These are phyloP conservation scores for Clusia tigrina DNA, from an alignment of 2,888 invertebrate genomes.

Conservation along the genomic window DNA sequence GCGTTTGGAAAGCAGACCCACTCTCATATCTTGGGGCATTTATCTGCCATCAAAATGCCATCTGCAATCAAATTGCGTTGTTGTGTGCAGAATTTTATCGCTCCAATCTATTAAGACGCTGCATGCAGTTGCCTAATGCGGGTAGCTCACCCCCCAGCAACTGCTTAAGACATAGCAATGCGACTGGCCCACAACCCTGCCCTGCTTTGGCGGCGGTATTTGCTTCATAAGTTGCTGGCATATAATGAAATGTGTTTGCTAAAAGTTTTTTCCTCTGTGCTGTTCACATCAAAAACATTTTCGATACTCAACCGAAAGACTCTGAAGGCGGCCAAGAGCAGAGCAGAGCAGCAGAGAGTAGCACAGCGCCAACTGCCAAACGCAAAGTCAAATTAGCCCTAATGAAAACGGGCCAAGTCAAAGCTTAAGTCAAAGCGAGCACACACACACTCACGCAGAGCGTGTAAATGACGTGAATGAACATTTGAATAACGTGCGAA, in stretches of 20 bases:
- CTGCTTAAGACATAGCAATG: no score
- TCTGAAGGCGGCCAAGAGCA: no score
- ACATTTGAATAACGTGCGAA: conserved; percentile 44
- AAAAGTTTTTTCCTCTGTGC: conserved; percentile 20
- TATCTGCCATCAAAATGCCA: no score
- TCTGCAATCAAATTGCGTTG: no score
- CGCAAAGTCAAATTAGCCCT: conserved; percentile 19
- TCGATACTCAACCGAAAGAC: no score
- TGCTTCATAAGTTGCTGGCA: neutral
- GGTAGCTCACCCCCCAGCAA: neutral
- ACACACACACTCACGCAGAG: conserved; percentile 4
- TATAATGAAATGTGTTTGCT: neutral
- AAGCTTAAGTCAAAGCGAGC: conserved; percentile 11
- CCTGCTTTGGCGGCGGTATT: no score
- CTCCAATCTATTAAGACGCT: neutral
- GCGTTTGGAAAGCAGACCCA: no score
- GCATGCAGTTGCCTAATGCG: neutral
- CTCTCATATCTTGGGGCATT: no score
- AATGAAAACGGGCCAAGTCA: conserved; percentile 6
- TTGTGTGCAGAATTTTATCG: neutral
- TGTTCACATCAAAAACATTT: no score
- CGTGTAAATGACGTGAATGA: conserved; percentile 42
- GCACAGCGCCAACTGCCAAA: neutral
- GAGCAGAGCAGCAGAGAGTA: neutral
- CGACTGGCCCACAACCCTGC: no score